Evolutionary conservation across 2,888 invertebrate species (phyloP).

Genomic region (Glaucopsyche alexis): DNA sequence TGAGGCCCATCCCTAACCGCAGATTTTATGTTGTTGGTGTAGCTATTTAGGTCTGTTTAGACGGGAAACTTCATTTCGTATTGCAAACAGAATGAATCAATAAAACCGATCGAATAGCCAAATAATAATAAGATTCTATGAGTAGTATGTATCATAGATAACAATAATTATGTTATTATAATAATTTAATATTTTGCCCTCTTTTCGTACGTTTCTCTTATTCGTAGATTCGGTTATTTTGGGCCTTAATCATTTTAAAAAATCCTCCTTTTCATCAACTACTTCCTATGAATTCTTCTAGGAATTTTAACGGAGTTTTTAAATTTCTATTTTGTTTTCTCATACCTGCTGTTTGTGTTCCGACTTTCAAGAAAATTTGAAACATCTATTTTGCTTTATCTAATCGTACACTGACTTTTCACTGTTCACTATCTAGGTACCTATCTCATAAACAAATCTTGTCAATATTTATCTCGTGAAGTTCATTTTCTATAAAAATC

Average conservation of each 20-base stretch:
- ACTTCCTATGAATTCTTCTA: too few species aligned
- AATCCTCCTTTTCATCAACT: too few species aligned
- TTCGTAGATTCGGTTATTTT: too few species aligned
- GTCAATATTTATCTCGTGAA: neutral
- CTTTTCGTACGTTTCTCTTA: neutral
- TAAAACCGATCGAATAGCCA: neutral
- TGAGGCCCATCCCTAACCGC: neutral
- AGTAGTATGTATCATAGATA: neutral
- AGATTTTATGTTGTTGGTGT: constrained; percentile 22
- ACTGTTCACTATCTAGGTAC: neutral
- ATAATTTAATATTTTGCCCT: neutral
- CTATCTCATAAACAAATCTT: neutral
- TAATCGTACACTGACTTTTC: neutral
- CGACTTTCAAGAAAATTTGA: neutral
- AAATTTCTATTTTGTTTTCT: too few species aligned
- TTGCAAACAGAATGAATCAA: constrained; percentile 21
- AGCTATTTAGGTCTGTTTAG: constrained; percentile 26
- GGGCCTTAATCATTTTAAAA: too few species aligned
- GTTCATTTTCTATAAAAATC: neutral
- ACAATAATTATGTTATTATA: neutral
- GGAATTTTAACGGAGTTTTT: too few species aligned
- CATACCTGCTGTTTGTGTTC: too few species aligned
- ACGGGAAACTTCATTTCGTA: constrained; percentile 20
- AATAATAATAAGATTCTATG: neutral
- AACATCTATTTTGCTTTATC: neutral